Evolutionary conservation across 2,113 vertebrate genomes (phyloP), one percentile per base, ranked within the genome.

Genomic region (Leuciscus idus): DNA sequence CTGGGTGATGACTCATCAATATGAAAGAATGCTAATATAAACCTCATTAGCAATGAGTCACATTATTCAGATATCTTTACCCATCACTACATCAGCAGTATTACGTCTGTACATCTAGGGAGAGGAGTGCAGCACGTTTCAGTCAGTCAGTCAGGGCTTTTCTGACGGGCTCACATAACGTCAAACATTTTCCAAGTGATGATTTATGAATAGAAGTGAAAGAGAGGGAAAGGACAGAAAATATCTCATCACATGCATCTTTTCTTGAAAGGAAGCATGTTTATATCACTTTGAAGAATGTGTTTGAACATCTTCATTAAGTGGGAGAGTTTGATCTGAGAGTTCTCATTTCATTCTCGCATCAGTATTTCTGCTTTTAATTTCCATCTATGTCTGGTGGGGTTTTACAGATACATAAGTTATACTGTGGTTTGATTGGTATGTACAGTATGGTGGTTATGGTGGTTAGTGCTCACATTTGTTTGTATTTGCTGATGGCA

Each of bases 301-400:
- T 43, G 2, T 75, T 48, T 62, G 28, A 43, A 74, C 46, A 81
- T 75, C 64, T 87, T 62, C 21, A 39, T 84, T 86, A 74, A 84
- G 28, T 83, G 50, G 55, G n/a, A 62, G 36, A 19, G 61, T 57
- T 78, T 87, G 39, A 75, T 76, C 46, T 57, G 61, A 50, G 62
- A 66, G 17, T 21, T 5, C 50, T 26, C 50, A 52, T 61, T n/a
- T 13, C 2, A 21, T 64, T 46, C 39, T 74, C 13, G 17, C 50
- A 19, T 52, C 4, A 1, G 59, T 73, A 30, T 66, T 66, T 50
- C 43, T 30, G 13, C 79, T 81, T 66, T 81, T 48, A 43, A 68
- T 82, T 50, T 82, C 15, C 43, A 50, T 64, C 61, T 68, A 30
- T 68, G 43, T 46, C 62, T 48, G 61, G 15, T 30, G 8, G 61